Percentiles rank a stretch among this genome's conserved stretches.
phyloP scores from a whole-genome alignment of 2,888 invertebrate genomes.

The Nasonia oneida region DNA sequence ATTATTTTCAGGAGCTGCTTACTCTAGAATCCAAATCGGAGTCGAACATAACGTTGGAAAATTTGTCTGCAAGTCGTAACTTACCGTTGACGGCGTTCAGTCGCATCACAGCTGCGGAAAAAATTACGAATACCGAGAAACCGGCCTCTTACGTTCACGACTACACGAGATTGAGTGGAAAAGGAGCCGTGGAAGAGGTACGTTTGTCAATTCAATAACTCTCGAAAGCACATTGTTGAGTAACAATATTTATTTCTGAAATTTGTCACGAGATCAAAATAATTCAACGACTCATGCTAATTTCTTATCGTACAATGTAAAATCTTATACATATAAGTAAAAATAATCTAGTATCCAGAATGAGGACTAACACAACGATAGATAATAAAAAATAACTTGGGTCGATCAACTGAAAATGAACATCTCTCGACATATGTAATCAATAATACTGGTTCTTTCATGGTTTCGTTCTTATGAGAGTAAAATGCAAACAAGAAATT shows the following conservation, averaged over 20 bases:
- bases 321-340: constrained; percentile 51
- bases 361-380: constrained; percentile 16
- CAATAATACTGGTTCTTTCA: constrained; percentile 25
- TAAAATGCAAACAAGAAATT: constrained; percentile 22
- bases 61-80: constrained; percentile 74
- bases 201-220: constrained; percentile 65
- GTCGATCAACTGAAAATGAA: constrained; percentile 19
- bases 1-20: constrained; percentile 78
- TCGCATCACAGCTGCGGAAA: constrained; percentile 78
- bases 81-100: constrained; percentile 80
- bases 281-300: constrained; percentile 42
- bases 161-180: constrained; percentile 76
- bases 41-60: constrained; percentile 75
- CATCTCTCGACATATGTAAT: background rate
- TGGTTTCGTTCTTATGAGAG: background rate
- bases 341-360: constrained; percentile 34
- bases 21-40: constrained; percentile 79
- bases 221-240: background rate
- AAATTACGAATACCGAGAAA: constrained; percentile 70
- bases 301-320: constrained; percentile 42
- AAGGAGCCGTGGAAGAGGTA: constrained; percentile 80
- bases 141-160: constrained; percentile 72
- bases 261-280: constrained; percentile 51
- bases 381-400: background rate
- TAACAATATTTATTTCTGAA: constrained; percentile 55